Evolutionary conservation across 1,140 invertebrate genomes (phyloP), one percentile per base, ranked within the genome.

Genomic region (Ceratina calcarata): DNA sequence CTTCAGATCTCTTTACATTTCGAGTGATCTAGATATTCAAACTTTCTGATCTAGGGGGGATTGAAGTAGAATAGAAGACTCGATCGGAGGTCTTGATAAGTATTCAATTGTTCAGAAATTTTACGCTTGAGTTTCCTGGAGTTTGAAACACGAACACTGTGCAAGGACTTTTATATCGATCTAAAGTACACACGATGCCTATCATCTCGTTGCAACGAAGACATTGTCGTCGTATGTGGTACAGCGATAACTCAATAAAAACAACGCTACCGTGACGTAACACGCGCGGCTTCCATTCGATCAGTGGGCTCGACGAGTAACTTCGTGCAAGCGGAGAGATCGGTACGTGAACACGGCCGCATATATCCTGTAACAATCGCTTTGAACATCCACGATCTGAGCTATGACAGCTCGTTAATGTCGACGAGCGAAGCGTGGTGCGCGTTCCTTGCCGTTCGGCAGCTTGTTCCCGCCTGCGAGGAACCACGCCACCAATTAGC

Each of bases 401-500:
- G 32, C 27, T 10, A 16, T 16, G 12, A 20, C 53, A 22, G 18
- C 16, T 83, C 60, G 66, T 84, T 84, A 84, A 74, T 53, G 27
- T 24, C 27, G 53, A 66, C 53, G 51, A 61, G 58, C 70, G 27
- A 16, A 32, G 45, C 6, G 16, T 10, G 10, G 37, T 10, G 37
- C 32, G 57, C 7, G 70, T 15, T 64, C 16, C 20, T 37, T 51
- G 58, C 10, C 13, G 32, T 12, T 60, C 61, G 64, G 8, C 60
- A 15, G 16, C n/a, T 45, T 7, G 51, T 66, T 69, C 64, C 18
- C 49, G 58, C 72, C 45, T 45, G 22, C 24, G 64, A 70, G 61
- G 20, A 78, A 3, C n/a, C 24, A 18, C 37, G 57, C 20, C 64
- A 65, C 68, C 80, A 85, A 79, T 86, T 82, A 85, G 37, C 57